Evolutionary conservation across 2,888 invertebrate species (phyloP).

Genomic region (Cerceris rybyensis): DNA sequence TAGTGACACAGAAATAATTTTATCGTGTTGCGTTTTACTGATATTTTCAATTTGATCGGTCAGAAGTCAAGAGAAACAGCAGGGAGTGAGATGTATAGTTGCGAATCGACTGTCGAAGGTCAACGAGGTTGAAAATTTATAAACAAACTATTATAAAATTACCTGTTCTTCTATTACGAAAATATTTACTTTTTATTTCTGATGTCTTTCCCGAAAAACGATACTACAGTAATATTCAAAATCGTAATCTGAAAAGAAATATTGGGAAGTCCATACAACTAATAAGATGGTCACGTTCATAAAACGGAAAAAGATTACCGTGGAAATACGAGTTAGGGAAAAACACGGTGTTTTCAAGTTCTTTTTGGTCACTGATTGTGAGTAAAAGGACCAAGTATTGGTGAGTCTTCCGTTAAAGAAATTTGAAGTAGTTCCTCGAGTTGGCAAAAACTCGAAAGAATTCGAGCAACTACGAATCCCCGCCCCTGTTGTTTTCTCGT

Average conservation of each 20-base stretch:
- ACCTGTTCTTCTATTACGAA: background rate
- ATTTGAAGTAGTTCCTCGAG: conserved; percentile 41
- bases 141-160: background rate
- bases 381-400: conserved; percentile 11
- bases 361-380: background rate
- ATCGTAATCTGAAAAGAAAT: too few relatives aligned
- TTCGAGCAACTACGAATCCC: conserved; percentile 9
- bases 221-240: too few relatives aligned
- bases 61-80: too few relatives aligned
- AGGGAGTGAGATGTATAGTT: background rate
- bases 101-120: background rate
- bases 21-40: too few relatives aligned
- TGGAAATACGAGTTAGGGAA: too few relatives aligned
- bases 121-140: background rate
- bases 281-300: too few relatives aligned
- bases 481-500: conserved; percentile 42
- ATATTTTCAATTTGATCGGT: too few relatives aligned
- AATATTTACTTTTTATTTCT: too few relatives aligned
- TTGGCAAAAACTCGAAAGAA: conserved; percentile 22
- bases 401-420: conserved; percentile 40
- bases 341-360: background rate
- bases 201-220: too few relatives aligned
- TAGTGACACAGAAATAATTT: too few relatives aligned
- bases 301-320: too few relatives aligned
- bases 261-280: too few relatives aligned